Evolutionary conservation across 2,113 vertebrate genomes (phyloP).

Genomic region (Petroica traversi): DNA sequence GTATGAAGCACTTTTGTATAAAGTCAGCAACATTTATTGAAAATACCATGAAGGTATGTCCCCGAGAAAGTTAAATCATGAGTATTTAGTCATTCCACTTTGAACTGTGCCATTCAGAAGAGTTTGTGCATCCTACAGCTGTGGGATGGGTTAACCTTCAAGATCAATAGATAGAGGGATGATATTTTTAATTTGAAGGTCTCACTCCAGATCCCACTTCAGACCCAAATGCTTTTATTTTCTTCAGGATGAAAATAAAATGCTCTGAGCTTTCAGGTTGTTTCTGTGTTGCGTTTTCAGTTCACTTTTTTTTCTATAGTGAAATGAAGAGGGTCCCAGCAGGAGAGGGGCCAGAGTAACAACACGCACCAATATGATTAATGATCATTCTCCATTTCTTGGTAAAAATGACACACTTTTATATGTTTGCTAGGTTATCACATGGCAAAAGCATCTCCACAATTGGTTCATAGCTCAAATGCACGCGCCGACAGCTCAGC

Average conservation of each 20-base stretch:
- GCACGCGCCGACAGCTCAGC: no score
- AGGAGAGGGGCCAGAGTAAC: no score
- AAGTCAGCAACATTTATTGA: not conserved
- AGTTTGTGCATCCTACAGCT: not conserved
- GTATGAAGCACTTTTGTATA: not conserved
- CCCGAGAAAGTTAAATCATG: not conserved
- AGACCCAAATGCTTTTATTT: not conserved
- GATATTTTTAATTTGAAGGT: not conserved
- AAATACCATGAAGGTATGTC: rapidly evolving
- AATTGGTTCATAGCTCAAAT: no score
- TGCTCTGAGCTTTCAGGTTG: not conserved
- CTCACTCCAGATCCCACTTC: not conserved
- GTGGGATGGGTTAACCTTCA: not conserved
- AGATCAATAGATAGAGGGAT: not conserved
- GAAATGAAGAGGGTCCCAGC: no score
- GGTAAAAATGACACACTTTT: no score
- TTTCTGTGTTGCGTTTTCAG: rapidly evolving
- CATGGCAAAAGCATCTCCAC: no score
- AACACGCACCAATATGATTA: no score
- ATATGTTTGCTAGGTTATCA: no score
- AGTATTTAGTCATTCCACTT: not conserved
- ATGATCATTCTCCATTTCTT: no score
- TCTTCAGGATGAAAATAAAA: not conserved
- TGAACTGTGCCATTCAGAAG: not conserved
- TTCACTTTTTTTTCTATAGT: rapidly evolving